Evolutionary conservation across 2,113 vertebrate genomes (phyloP).

Genomic region (Chrysochloris asiatica): DNA sequence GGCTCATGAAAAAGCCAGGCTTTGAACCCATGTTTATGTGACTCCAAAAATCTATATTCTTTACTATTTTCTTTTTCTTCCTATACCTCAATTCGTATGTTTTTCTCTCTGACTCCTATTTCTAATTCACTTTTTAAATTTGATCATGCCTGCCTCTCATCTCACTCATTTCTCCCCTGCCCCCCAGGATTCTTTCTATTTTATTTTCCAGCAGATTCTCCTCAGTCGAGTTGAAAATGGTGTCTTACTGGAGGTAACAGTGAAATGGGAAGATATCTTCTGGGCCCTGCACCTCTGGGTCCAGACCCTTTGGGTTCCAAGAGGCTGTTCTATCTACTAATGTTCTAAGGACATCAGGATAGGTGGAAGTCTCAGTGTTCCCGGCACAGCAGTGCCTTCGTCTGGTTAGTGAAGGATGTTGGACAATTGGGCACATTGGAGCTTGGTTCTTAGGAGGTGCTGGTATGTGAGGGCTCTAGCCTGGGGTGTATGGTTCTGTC

Average conservation of each 20-base stretch:
- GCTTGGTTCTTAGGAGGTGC: fast-evolving
- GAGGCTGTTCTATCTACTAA: not conserved
- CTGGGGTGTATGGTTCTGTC: too few relatives aligned
- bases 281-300: not conserved
- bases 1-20: too few relatives aligned
- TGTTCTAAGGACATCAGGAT: not conserved
- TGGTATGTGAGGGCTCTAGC: fast-evolving
- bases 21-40: not conserved
- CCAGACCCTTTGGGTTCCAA: not conserved
- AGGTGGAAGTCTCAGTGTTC: not conserved
- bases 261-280: too few relatives aligned
- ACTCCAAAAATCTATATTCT: not conserved
- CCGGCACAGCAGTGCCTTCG: too few relatives aligned
- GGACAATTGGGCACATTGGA: not conserved
- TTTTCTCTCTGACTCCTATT: not conserved
- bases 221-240: not conserved
- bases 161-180: not conserved
- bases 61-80: not conserved
- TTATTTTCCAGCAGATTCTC: not conserved
- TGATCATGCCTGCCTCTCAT: fast-evolving
- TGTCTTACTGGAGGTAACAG: not conserved
- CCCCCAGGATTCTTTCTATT: not conserved
- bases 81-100: too few relatives aligned
- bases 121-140: not conserved
- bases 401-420: not conserved